Percentiles rank a stretch among this genome's conserved stretches.
Evolutionary conservation across 1,140 invertebrate species (phyloP).

Genomic region (Ooceraea biroi): DNA sequence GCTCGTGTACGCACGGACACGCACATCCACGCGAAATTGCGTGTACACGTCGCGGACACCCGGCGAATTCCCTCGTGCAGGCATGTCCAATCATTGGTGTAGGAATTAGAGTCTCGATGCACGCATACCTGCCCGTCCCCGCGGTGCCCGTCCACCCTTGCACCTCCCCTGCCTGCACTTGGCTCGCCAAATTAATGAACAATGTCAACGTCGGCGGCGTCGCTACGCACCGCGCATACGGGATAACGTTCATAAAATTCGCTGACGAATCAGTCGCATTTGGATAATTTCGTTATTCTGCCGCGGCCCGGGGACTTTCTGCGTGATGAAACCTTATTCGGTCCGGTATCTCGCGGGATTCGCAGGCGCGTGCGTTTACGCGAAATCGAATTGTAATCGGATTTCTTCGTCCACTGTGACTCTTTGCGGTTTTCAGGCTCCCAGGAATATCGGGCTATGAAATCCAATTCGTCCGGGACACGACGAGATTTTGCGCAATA

Average conservation of each 20-base stretch:
- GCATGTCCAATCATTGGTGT: constrained; percentile 66
- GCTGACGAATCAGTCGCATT: constrained; percentile 47
- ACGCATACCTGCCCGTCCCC: constrained; percentile 35
- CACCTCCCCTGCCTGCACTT: constrained; percentile 44
- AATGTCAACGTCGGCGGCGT: constrained; percentile 67
- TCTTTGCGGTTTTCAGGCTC: constrained; percentile 47
- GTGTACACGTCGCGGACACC: constrained; percentile 56
- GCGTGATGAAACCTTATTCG: constrained; percentile 54
- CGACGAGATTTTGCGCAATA: constrained; percentile 19
- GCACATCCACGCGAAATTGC: constrained; percentile 34
- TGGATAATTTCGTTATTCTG: constrained; percentile 65
- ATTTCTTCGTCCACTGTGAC: constrained; percentile 50
- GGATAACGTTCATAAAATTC: constrained; percentile 66
- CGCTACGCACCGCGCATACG: constrained; percentile 58
- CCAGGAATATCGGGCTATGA: constrained; percentile 17
- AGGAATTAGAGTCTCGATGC: constrained; percentile 73
- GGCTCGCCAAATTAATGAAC: constrained; percentile 73
- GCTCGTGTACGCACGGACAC: constrained; percentile 41
- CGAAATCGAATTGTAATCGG: constrained; percentile 60
- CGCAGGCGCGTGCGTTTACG: constrained; percentile 45
- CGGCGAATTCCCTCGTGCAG: constrained; percentile 60
- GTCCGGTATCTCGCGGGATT: neutral
- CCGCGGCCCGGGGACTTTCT: constrained; percentile 32
- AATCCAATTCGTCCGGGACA: constrained; percentile 33
- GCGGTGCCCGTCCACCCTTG: neutral